phyloP scores from a whole-genome alignment of 2,113 vertebrate genomes.

The Neogale vison region DNA sequence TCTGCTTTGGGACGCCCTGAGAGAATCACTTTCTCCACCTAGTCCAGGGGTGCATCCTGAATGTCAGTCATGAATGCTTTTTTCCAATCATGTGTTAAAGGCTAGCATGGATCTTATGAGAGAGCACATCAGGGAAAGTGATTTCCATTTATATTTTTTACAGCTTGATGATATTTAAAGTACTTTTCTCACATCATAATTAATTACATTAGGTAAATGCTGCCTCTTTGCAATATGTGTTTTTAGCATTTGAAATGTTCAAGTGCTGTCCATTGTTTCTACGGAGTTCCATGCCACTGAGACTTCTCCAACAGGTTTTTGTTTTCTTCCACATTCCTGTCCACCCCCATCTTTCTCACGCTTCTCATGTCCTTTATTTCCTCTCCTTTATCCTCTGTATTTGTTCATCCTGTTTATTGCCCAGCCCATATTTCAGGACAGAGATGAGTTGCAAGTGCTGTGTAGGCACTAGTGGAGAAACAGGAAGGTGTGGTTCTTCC shows the following conservation, averaged over 20 bases:
- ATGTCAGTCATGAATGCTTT: background rate
- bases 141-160: background rate
- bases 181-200: conserved; percentile 13
- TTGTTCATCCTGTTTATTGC: background rate
- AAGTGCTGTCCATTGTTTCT: background rate
- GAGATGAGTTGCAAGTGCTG: background rate
- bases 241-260: background rate
- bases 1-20: background rate
- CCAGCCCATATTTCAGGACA: background rate
- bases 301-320: background rate
- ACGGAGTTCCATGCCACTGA: background rate
- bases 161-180: background rate
- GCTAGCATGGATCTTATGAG: background rate
- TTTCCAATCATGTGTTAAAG: background rate
- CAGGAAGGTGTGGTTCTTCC: background rate
- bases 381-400: background rate
- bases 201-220: background rate
- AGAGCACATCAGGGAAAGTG: background rate
- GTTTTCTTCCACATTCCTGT: background rate
- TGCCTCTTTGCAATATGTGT: background rate
- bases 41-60: background rate
- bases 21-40: background rate
- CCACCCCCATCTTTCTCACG: background rate
- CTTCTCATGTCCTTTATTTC: background rate
- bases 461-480: background rate